phyloP scores from a whole-genome alignment of 1,140 invertebrate species.

The Pogonomyrmex barbatus region DNA sequence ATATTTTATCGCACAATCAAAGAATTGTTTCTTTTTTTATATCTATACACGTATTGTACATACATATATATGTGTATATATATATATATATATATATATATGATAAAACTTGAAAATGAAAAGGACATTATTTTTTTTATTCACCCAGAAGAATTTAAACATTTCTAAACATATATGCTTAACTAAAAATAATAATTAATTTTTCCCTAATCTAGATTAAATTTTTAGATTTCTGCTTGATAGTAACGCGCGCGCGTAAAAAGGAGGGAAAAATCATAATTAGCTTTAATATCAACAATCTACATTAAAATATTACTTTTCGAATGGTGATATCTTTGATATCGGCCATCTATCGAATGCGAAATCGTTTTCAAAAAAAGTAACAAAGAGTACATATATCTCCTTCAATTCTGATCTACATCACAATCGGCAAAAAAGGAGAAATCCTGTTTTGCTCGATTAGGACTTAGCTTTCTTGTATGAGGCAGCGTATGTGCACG shows the following conservation, averaged over 20 bases:
- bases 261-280: background rate
- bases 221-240: background rate
- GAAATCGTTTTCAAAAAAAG: background rate
- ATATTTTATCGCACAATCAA: background rate
- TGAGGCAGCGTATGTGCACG: conserved; percentile 22
- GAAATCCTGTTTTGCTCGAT: conserved; percentile 40
- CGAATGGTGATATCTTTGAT: background rate
- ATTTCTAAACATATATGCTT: background rate
- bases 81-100: background rate
- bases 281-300: background rate
- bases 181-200: background rate
- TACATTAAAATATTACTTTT: background rate
- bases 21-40: background rate
- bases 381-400: background rate
- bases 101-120: background rate
- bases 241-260: background rate
- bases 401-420: conserved; percentile 21
- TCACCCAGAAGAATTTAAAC: background rate
- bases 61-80: background rate
- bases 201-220: background rate
- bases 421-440: conserved; percentile 40
- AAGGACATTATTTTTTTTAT: background rate
- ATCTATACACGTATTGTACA: background rate
- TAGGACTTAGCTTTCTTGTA: conserved; percentile 23
- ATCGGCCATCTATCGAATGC: background rate